These are phyloP conservation scores for Salarias fasciatus DNA, from an alignment of 2,797 vertebrate species.

Conservation along the genomic window DNA sequence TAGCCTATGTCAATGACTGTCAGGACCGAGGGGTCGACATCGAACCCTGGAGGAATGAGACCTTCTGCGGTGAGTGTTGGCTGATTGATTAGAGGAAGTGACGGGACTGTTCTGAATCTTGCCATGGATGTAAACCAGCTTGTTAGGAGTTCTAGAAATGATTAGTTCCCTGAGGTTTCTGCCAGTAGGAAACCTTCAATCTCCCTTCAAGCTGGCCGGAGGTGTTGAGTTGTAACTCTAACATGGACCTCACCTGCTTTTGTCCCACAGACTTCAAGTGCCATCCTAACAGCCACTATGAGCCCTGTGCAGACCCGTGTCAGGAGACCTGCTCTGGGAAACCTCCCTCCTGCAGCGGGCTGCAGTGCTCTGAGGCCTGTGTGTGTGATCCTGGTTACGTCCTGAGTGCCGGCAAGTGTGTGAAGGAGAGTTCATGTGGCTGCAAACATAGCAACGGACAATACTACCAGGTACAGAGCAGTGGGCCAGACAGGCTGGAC, in stretches of 20 bases:
- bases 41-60: conserved; percentile 79
- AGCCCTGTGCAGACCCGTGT: conserved; percentile 76
- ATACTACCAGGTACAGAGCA: conserved; percentile 70
- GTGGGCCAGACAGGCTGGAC: too few species aligned
- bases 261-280: conserved; percentile 73
- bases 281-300: conserved; percentile 80
- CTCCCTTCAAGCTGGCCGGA: too few species aligned
- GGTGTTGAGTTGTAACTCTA: too few species aligned
- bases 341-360: conserved; percentile 59
- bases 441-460: conserved; percentile 70
- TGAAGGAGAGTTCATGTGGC: conserved; percentile 71
- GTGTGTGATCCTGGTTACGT: conserved; percentile 79
- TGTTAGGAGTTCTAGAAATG: too few species aligned
- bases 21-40: conserved; percentile 80
- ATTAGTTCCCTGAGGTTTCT: too few species aligned
- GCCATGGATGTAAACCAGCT: too few species aligned
- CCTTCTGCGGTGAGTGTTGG: conserved; percentile 77
- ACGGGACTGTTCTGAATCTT: background rate
- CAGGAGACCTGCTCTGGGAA: conserved; percentile 75
- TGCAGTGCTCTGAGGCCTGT: conserved; percentile 78
- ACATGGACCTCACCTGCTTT: too few species aligned
- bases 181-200: too few species aligned
- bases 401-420: conserved; percentile 78
- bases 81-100: background rate
- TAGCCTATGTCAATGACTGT: conserved; percentile 82